These are phyloP conservation scores for Tragelaphus buxtoni DNA, from an alignment of 2,113 vertebrate species.

Conservation along the genomic window DNA sequence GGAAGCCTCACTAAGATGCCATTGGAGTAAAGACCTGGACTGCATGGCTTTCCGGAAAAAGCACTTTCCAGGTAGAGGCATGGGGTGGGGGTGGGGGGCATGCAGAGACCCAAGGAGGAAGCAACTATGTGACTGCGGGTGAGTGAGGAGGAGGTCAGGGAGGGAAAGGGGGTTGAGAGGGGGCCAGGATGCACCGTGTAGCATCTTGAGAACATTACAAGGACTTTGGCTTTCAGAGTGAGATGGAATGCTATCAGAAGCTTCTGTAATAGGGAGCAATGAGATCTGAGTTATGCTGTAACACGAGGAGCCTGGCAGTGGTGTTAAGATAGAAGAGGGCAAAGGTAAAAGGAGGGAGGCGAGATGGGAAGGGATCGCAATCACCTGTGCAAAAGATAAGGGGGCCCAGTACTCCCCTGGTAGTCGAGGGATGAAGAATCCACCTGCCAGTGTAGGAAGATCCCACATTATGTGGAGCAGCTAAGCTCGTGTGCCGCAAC, in stretches of 20 bases:
- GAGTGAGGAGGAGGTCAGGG: accelerated
- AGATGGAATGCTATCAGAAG: neutral
- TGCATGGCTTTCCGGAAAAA: neutral
- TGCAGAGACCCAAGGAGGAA: neutral
- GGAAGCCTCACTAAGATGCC: neutral
- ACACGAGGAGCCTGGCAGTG: neutral
- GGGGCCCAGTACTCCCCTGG: neutral
- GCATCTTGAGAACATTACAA: neutral
- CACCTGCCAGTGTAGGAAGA: neutral
- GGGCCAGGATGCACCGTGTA: neutral
- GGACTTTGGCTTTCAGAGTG: neutral
- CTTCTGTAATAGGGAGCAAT: neutral
- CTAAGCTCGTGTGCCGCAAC: neutral
- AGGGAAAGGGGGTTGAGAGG: neutral
- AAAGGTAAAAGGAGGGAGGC: neutral
- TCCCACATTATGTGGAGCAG: accelerated
- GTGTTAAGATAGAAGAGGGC: neutral
- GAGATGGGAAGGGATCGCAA: neutral
- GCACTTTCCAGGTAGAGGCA: neutral
- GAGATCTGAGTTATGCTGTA: neutral
- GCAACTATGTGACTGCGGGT: neutral
- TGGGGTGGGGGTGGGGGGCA: neutral
- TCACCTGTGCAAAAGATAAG: neutral
- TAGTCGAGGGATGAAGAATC: neutral
- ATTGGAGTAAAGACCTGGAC: neutral